Conservation (phyloP, 2,113 vertebrate species). For the Rhinogobius similis region DNA sequence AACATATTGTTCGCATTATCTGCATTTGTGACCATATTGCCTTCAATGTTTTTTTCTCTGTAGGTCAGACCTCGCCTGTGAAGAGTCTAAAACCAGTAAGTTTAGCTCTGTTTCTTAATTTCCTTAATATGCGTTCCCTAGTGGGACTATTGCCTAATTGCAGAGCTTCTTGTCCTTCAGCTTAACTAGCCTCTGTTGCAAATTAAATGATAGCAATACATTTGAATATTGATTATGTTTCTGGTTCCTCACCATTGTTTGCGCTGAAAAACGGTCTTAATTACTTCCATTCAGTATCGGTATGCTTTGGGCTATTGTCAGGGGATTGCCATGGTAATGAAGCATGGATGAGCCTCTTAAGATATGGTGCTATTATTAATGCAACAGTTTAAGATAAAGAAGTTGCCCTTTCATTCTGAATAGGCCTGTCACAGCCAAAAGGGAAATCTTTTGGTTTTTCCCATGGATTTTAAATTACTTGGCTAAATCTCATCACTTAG, state of each 20-base stretch:
- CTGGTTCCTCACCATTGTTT: constrained; percentile 66
- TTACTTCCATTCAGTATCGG: constrained; percentile 60
- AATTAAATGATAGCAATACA: constrained; percentile 72
- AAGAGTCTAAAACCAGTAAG: constrained; percentile 94
- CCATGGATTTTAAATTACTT: constrained; percentile 23
- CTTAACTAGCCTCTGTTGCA: constrained; percentile 60
- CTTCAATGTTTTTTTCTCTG: constrained; percentile 42
- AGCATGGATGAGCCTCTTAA: constrained; percentile 64
- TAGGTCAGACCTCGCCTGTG: constrained; percentile 94
- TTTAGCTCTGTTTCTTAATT: constrained; percentile 55
- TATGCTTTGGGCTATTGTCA: constrained; percentile 64
- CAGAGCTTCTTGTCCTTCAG: constrained; percentile 61
- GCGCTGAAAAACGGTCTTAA: constrained; percentile 64
- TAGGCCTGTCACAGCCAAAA: constrained; percentile 28
- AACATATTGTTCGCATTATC: constrained; percentile 4
- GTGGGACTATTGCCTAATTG: constrained; percentile 49
- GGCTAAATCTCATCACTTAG: constrained; percentile 20
- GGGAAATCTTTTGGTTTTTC: constrained; percentile 41
- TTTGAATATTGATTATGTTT: constrained; percentile 74
- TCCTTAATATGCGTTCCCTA: constrained; percentile 18
- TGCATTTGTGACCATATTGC: constrained; percentile 28
- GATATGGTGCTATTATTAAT: constrained; percentile 60
- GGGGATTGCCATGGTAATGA: constrained; percentile 70
- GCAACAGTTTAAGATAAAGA: constrained; percentile 59
- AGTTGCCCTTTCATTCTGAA: constrained; percentile 58